These are phyloP conservation scores for Drosophila mimica DNA, from an alignment of 2,888 invertebrate genomes.

Conservation along the genomic window DNA sequence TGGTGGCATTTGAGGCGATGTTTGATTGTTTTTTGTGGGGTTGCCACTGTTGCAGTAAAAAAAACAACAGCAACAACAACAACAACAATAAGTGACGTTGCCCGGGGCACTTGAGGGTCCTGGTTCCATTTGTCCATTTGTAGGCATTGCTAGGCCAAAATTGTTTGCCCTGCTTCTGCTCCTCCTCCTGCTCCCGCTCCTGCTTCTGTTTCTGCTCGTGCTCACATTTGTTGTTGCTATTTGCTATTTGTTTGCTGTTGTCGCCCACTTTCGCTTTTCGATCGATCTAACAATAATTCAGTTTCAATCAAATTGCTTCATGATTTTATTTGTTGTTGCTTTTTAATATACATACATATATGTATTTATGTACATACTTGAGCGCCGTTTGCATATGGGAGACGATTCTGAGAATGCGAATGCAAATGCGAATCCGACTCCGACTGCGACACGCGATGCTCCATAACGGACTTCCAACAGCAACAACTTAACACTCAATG, in stretches of 20 bases:
- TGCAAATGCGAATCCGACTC: conserved; percentile 16
- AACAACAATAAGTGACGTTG: conserved; percentile 55
- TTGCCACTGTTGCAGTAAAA: conserved; percentile 21
- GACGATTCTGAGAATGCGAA: conserved; percentile 34
- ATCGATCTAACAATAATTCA: conserved; percentile 84
- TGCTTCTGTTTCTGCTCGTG: background rate
- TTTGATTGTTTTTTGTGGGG: conserved; percentile 73
- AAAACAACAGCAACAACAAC: background rate
- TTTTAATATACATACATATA: conserved; percentile 33
- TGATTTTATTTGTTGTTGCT: conserved; percentile 48
- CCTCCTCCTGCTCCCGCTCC: background rate
- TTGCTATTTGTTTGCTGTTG: conserved; percentile 21
- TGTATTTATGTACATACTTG: conserved; percentile 21
- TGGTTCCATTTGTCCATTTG: conserved; percentile 58
- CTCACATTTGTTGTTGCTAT: conserved; percentile 2
- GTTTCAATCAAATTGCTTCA: conserved; percentile 70
- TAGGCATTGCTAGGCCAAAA: conserved; percentile 57
- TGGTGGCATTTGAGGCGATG: conserved; percentile 53
- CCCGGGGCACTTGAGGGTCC: conserved; percentile 70
- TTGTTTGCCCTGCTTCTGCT: conserved; percentile 29
- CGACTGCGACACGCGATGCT: conserved; percentile 51
- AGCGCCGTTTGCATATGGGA: conserved; percentile 43
- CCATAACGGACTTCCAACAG: conserved; percentile 13
- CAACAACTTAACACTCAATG: conserved; percentile 29
- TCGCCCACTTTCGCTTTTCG: conserved; percentile 70